phyloP scores from a whole-genome alignment of 2,888 invertebrate genomes.

The Osmoderma eremita region DNA sequence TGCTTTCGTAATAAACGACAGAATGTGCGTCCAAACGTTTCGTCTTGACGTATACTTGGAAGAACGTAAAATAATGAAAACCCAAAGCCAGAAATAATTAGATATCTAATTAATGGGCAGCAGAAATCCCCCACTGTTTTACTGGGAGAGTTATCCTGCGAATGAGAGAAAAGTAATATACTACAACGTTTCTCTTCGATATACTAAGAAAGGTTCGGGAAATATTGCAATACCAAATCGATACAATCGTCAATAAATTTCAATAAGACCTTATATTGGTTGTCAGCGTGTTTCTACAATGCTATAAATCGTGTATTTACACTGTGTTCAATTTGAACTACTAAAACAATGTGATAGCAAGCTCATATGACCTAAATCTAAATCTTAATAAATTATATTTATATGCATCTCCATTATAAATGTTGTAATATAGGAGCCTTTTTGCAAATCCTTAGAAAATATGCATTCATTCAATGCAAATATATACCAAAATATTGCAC shows the following conservation, averaged over 20 bases:
- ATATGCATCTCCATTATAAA: too few species aligned
- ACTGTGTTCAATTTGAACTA: too few species aligned
- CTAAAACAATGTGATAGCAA: too few species aligned
- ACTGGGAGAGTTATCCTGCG: background rate
- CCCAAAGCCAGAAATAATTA: conserved; percentile 40
- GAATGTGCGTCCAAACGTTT: background rate
- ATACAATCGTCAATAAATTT: conserved; percentile 25
- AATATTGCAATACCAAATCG: conserved; percentile 5
- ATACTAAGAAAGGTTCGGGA: background rate
- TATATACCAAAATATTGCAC: too few species aligned
- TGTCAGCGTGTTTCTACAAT: too few species aligned
- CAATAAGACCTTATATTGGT: conserved; percentile 16
- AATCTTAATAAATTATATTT: too few species aligned
- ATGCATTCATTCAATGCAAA: too few species aligned
- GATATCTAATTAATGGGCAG: conserved; percentile 34
- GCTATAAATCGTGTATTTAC: too few species aligned
- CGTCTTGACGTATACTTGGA: conserved; percentile 2
- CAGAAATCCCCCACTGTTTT: conserved; percentile 4
- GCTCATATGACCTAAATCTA: too few species aligned
- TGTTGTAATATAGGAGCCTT: too few species aligned
- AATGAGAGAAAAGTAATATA: background rate
- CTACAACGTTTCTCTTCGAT: background rate
- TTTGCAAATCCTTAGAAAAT: too few species aligned
- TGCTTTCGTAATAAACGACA: background rate
- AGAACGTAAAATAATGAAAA: conserved; percentile 7